Percentiles rank a stretch among this genome's conserved stretches.
Conservation (phyloP, 2,888 invertebrate genomes). For the Eupithecia subumbrata region DNA sequence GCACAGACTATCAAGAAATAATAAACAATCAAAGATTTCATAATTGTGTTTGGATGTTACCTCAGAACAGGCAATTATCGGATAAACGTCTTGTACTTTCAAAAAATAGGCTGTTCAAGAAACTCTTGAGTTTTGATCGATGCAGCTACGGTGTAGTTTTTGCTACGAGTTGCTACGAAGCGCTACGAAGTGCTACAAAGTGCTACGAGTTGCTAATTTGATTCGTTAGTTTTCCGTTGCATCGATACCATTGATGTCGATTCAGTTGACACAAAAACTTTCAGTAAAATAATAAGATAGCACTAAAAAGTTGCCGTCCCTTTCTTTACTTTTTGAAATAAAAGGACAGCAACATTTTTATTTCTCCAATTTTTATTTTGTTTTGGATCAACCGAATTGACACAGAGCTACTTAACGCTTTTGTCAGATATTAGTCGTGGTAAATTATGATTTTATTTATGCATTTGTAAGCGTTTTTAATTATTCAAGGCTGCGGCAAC, state of each 20-base stretch:
- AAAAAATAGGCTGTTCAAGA: no score
- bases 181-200: neutral
- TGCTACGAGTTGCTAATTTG: neutral
- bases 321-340: neutral
- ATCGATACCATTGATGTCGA: neutral
- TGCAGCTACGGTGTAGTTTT: no score
- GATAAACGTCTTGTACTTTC: no score
- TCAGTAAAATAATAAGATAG: neutral
- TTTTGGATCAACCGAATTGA: neutral
- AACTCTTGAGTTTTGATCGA: no score
- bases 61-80: no score
- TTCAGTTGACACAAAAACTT: no score
- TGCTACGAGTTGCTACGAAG: neutral
- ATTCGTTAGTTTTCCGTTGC: no score
- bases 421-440: neutral
- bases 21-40: no score
- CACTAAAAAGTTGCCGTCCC: neutral
- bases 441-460: neutral
- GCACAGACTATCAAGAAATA: no score
- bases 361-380: neutral
- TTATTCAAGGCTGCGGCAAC: no score
- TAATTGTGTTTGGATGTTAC: no score
- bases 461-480: no score
- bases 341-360: neutral
- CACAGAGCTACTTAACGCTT: neutral